Percentiles rank a stretch among this genome's conserved stretches.
Evolutionary conservation across 2,113 vertebrate genomes (phyloP).

Genomic region (Malurus elegans): DNA sequence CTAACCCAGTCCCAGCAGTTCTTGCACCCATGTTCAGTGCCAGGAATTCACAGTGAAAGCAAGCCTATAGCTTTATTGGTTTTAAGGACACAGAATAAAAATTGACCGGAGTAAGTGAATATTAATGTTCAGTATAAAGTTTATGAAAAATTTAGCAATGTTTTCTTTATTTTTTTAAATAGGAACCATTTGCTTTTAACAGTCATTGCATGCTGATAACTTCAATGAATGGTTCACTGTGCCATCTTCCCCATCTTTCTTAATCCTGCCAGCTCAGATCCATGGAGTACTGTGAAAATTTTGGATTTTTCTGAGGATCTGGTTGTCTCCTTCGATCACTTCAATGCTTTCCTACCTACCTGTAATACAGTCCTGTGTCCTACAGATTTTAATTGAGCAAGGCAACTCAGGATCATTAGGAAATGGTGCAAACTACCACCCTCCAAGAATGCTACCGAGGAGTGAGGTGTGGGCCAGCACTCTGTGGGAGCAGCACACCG

Average conservation of each 20-base stretch:
- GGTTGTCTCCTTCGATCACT: neutral
- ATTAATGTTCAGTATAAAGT: neutral
- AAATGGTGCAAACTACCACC: neutral
- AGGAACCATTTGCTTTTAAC: neutral
- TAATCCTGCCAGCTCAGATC: neutral
- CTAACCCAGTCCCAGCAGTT: neutral
- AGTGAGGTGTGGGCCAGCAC: neutral
- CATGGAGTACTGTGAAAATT: neutral
- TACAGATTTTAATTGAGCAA: neutral
- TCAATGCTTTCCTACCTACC: neutral
- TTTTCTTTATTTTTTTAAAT: neutral
- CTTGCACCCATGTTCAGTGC: accelerated
- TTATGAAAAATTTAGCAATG: neutral
- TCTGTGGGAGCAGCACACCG: neutral
- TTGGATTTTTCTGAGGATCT: neutral
- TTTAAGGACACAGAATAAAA: neutral
- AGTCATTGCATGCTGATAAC: neutral
- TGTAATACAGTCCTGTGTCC: neutral
- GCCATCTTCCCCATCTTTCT: neutral
- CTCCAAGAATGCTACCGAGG: neutral
- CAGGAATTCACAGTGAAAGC: neutral
- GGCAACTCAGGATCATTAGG: neutral
- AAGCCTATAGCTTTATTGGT: neutral
- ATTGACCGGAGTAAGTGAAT: neutral
- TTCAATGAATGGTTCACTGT: neutral